Conservation (phyloP, 2,797 vertebrate genomes). For the Miichthys miiuy region DNA sequence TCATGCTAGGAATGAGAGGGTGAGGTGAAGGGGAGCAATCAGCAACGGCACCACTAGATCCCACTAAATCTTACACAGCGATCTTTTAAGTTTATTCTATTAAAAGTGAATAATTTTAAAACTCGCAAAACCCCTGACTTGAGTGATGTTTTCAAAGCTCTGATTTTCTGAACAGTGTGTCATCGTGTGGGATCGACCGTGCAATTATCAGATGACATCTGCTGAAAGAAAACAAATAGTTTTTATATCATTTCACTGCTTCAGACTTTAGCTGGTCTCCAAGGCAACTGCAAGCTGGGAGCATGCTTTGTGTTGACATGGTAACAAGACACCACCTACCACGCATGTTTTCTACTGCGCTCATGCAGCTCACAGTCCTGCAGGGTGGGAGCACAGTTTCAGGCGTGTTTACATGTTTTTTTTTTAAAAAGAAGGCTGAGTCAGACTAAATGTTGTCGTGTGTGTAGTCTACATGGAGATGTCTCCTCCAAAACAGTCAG, state of each 20-base stretch:
- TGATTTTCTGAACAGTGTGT: conserved; percentile 24
- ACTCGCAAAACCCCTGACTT: not conserved
- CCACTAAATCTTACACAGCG: too few relatives aligned
- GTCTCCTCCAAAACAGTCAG: conserved; percentile 7
- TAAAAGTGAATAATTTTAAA: not conserved
- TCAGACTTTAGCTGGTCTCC: conserved; percentile 83
- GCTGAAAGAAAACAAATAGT: conserved; percentile 61
- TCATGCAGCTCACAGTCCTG: conserved; percentile 46
- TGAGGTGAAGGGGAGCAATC: too few relatives aligned
- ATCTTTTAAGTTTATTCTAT: not conserved
- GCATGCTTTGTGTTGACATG: conserved; percentile 84
- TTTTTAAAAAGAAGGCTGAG: conserved; percentile 1
- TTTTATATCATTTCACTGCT: conserved; percentile 65
- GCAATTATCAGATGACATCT: conserved; percentile 55
- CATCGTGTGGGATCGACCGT: conserved; percentile 37
- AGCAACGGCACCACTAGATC: too few relatives aligned
- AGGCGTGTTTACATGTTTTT: conserved; percentile 20
- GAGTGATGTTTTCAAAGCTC: conserved; percentile 11
- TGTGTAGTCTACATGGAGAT: conserved; percentile 5
- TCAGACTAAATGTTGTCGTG: conserved; percentile 16
- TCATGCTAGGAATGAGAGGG: too few relatives aligned
- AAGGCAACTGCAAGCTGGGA: conserved; percentile 87
- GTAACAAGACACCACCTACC: conserved; percentile 82
- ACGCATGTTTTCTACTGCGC: conserved; percentile 58
- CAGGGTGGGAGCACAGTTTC: conserved; percentile 33